Evolutionary conservation across 2,113 vertebrate species (phyloP).

Genomic region (Myxocyprinus asiaticus): DNA sequence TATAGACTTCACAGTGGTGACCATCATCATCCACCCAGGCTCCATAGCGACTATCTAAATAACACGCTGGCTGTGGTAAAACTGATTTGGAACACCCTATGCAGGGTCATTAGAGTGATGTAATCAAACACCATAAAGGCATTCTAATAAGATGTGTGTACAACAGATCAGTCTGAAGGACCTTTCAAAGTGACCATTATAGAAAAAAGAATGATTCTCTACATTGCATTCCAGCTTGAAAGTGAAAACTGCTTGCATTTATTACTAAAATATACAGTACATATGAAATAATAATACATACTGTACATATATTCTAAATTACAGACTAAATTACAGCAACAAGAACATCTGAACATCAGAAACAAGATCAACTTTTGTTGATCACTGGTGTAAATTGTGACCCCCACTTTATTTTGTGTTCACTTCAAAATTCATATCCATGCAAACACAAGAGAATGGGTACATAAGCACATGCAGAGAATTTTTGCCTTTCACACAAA

Average conservation of each 20-base stretch:
- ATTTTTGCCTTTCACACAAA: neutral
- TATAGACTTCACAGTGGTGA: neutral
- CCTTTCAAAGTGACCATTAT: neutral
- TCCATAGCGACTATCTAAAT: no score
- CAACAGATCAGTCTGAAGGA: neutral
- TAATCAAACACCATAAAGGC: neutral
- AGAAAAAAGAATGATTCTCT: neutral
- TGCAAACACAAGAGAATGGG: constrained; percentile 8
- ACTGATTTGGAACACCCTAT: no score
- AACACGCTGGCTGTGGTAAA: no score
- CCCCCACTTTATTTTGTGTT: neutral
- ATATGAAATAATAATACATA: no score
- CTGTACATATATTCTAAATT: no score
- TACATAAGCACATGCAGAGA: constrained; percentile 12
- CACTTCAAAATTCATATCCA: neutral
- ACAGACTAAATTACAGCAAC: no score
- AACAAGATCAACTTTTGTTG: no score
- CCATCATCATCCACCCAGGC: no score
- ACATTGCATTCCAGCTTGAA: neutral
- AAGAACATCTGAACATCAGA: no score
- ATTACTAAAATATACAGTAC: no score
- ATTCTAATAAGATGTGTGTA: neutral
- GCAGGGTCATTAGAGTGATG: neutral
- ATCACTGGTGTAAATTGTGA: no score
- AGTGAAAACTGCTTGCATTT: neutral